A percentile compares a stretch with the other conserved stretches of the same genome.
phyloP scores from a whole-genome alignment of 2,888 invertebrate species.

The Lithodes maja region DNA sequence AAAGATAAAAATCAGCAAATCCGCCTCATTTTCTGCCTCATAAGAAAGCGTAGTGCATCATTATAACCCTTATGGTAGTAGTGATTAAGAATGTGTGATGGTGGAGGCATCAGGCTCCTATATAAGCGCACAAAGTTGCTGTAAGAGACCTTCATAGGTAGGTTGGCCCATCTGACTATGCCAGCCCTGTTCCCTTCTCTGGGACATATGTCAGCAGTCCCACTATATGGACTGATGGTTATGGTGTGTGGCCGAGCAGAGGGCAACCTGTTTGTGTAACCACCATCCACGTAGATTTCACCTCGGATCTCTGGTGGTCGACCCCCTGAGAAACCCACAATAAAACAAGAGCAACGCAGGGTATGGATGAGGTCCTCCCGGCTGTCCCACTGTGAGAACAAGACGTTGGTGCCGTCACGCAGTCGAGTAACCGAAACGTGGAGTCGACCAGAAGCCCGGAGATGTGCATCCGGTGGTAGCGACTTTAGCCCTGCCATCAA shows the following conservation, averaged over 20 bases:
- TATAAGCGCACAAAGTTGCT: constrained; percentile 40
- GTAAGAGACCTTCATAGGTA: constrained; percentile 26
- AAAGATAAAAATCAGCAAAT: neutral
- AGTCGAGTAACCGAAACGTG: constrained; percentile 63
- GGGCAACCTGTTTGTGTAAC: constrained; percentile 61
- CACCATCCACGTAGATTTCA: constrained; percentile 63
- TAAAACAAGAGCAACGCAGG: constrained; percentile 65
- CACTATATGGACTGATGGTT: constrained; percentile 61
- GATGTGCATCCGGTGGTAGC: constrained; percentile 64
- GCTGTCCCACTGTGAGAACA: constrained; percentile 63
- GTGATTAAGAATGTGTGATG: constrained; percentile 47
- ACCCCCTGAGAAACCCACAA: constrained; percentile 59
- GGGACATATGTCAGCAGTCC: constrained; percentile 59
- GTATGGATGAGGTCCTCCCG: constrained; percentile 65
- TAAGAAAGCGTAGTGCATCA: constrained; percentile 59
- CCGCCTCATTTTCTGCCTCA: constrained; percentile 5
- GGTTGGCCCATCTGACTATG: constrained; percentile 31
- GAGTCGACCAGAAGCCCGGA: constrained; percentile 53
- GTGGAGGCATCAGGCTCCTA: constrained; percentile 54
- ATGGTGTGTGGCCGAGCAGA: constrained; percentile 15
- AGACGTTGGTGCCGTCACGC: constrained; percentile 51
- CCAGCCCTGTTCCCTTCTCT: constrained; percentile 11
- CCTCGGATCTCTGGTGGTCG: constrained; percentile 45
- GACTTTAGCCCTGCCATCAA: constrained; percentile 46
- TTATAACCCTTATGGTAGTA: constrained; percentile 54